These are phyloP conservation scores for Theocolax elegans DNA, from an alignment of 1,140 invertebrate genomes.

Conservation along the genomic window DNA sequence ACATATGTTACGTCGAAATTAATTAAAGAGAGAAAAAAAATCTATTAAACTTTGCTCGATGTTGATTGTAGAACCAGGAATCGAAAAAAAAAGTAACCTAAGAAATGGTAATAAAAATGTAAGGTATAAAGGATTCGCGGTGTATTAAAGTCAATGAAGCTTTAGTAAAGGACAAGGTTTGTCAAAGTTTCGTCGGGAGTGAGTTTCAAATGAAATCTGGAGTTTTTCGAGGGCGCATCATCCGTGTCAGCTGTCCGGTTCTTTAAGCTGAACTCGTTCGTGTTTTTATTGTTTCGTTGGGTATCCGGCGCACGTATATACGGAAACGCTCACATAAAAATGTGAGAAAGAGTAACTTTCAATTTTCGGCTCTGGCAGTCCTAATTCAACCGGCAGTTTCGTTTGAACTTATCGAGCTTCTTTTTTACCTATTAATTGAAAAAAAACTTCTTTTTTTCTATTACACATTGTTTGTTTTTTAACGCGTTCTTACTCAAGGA, in stretches of 20 bases:
- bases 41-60: too few relatives aligned
- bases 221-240: neutral
- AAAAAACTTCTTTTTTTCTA: too few relatives aligned
- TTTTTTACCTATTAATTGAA: too few relatives aligned
- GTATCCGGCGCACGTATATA: neutral
- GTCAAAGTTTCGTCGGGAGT: conserved; percentile 24
- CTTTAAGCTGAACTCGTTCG: neutral
- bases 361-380: neutral
- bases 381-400: neutral
- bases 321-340: neutral
- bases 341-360: neutral
- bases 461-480: too few relatives aligned
- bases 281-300: conserved; percentile 9
- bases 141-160: neutral
- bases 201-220: conserved; percentile 7
- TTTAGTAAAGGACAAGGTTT: conserved; percentile 19
- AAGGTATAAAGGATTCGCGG: too few relatives aligned
- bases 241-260: conserved; percentile 23
- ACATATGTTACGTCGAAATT: too few relatives aligned
- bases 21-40: too few relatives aligned
- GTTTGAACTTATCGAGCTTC: too few relatives aligned
- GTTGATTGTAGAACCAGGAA: too few relatives aligned
- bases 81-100: too few relatives aligned
- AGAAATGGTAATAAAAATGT: too few relatives aligned
- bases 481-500: too few relatives aligned